Base-by-base conservation (phyloP, 2,113 vertebrate genomes). In the Regulus satrapa region DNA sequence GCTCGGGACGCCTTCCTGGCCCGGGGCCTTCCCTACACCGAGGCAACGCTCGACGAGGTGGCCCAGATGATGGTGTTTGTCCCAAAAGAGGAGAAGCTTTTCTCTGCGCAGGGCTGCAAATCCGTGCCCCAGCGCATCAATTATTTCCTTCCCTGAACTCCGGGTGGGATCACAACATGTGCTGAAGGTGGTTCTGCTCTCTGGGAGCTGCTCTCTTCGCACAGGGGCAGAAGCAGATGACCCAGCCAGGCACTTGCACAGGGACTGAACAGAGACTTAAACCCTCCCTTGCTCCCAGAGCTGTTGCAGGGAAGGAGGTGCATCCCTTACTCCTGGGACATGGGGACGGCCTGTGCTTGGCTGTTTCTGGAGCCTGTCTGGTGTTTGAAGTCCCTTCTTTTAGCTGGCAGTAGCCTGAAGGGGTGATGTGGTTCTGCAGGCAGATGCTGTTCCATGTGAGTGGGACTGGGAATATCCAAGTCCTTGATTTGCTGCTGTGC, bases 91-190 rank as follows among this genome's bases (percentile, higher is more conserved):
- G 98, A 99, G 71, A 98, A 98, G 83, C 98, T 99, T 43, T 99
- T 99, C 97, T 99, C 99, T 46, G 98, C 99, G 25, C 99, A 99
- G 93, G 99, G 99, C 45, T 99, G 99, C 97, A 99, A 99, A 89
- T 99, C 99, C 16, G 97, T 99, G 52, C 97, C 99, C 26, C 99
- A 99, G 93, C 98, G 99, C 95, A 99, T 99, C 95, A 98, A 97
- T 95, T 99, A 99, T 91, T 98, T 99, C 88, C 97, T 99, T 56
- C 98, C 99, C 12, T 99, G 98, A 98, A 11, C 31, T 14, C 19
- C 72, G 16, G 34, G 34, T 49, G 95, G 84, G 75, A 73, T 48
- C 46, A 3, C 8, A 3, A 3, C 5, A 5, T 13, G 72, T 36
- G 78, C 51, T 13, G 58, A 68, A 63, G 64, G 55, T 81, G 54